Conservation (phyloP, 2,113 vertebrate genomes). For the Condylura cristata region DNA sequence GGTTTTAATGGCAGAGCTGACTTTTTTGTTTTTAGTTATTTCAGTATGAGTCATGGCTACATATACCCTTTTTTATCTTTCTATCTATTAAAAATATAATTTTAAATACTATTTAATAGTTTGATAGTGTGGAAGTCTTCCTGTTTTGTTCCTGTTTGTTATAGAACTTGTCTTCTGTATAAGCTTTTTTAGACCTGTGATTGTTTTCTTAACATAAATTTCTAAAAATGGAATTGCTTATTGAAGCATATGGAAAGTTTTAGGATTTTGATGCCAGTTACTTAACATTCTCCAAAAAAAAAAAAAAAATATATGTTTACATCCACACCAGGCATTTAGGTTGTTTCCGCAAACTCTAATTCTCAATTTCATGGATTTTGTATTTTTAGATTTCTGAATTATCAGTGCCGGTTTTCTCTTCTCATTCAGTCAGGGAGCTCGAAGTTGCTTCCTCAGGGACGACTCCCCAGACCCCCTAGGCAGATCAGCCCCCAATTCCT, state of each 20-base stretch:
- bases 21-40: slow-evolving; percentile 26
- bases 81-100: background rate
- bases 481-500: slow-evolving; percentile 13
- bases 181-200: background rate
- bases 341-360: background rate
- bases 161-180: background rate
- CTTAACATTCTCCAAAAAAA: slow-evolving; percentile 38
- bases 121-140: background rate
- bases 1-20: slow-evolving; percentile 2
- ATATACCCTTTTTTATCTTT: slow-evolving; percentile 4
- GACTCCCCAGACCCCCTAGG: background rate
- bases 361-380: slow-evolving; percentile 11
- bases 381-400: slow-evolving; percentile 50
- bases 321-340: background rate
- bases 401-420: slow-evolving; percentile 40
- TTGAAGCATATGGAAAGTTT: background rate
- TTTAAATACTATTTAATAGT: slow-evolving; percentile 44
- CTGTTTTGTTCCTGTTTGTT: slow-evolving; percentile 15
- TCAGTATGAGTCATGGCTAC: slow-evolving; percentile 10
- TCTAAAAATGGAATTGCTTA: slow-evolving; percentile 42
- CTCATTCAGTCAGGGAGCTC: slow-evolving; percentile 39
- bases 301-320: background rate
- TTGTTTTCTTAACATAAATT: slow-evolving; percentile 38
- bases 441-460: slow-evolving; percentile 39
- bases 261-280: background rate